Conservation (phyloP, 2,888 invertebrate genomes). For the Meloe dianella region DNA sequence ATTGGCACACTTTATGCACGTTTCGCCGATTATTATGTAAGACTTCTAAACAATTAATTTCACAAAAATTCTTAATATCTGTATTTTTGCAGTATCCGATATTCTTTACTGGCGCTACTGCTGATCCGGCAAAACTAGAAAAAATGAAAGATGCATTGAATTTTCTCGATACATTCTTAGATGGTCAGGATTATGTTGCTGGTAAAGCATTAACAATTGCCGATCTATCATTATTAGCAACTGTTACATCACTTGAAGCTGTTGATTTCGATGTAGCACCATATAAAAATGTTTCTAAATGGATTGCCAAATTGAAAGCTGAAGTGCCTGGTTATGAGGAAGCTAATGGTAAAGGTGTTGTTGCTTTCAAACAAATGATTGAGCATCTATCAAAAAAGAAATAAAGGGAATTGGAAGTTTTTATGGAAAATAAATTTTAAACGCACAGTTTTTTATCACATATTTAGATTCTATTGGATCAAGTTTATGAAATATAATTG, state of each 20-base stretch:
- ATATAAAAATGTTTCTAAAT: constrained; percentile 71
- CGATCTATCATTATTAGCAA: constrained; percentile 73
- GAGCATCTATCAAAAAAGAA: constrained; percentile 47
- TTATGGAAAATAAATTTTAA: background rate
- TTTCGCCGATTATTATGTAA: constrained; percentile 75
- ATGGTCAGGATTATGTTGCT: constrained; percentile 72
- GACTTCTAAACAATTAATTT: constrained; percentile 49
- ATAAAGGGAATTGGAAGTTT: background rate
- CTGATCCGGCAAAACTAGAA: constrained; percentile 70
- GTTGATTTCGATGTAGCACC: constrained; percentile 68
- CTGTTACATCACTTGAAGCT: constrained; percentile 74
- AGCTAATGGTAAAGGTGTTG: constrained; percentile 52
- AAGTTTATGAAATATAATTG: no score
- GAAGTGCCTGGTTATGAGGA: constrained; percentile 66
- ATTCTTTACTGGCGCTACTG: constrained; percentile 58
- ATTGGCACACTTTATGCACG: constrained; percentile 75
- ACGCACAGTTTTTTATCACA: no score
- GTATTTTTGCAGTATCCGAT: constrained; percentile 46
- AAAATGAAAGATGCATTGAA: constrained; percentile 73
- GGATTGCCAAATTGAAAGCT: constrained; percentile 66
- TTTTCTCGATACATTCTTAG: constrained; percentile 75
- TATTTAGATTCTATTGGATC: no score
- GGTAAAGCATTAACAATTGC: constrained; percentile 79
- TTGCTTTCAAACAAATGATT: constrained; percentile 50
- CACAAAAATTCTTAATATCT: background rate